A percentile compares a stretch with the other conserved stretches of the same genome.
Conservation (phyloP, 92 coral and sea anemone genomes). For the Parazoanthus darwini region DNA sequence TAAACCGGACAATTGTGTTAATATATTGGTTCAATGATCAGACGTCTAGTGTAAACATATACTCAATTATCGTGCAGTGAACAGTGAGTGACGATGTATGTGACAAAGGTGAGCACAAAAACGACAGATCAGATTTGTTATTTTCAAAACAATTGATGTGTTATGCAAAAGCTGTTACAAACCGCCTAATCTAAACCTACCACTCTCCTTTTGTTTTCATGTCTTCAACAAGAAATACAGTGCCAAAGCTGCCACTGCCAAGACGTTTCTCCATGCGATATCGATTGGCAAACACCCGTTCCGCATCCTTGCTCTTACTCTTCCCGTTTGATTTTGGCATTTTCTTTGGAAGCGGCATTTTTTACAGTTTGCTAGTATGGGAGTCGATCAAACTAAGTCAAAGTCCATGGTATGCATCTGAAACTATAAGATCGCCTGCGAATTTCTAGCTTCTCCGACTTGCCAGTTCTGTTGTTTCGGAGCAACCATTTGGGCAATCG, state of each 20-base stretch:
- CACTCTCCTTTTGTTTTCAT: conserved; percentile 66
- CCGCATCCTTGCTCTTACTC: conserved; percentile 66
- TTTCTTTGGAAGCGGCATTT: conserved; percentile 93
- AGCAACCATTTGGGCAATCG: neutral
- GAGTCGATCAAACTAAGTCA: neutral
- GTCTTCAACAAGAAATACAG: conserved; percentile 91
- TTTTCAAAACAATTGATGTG: no score
- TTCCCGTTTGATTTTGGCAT: conserved; percentile 78
- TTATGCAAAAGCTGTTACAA: neutral
- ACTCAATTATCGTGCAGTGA: no score
- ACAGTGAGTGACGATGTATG: no score
- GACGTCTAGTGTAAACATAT: no score
- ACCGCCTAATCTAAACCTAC: conserved; percentile 32
- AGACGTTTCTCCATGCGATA: conserved; percentile 77
- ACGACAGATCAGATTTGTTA: no score
- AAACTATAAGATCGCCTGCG: neutral
- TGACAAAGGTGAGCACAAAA: no score
- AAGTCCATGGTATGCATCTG: neutral
- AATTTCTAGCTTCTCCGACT: no score
- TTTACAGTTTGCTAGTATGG: neutral
- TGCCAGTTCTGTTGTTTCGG: neutral
- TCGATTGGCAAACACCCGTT: conserved; percentile 86
- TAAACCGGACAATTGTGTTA: no score
- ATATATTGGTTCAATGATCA: no score
- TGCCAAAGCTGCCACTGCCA: conserved; percentile 94